Base-by-base conservation (phyloP, 2,113 vertebrate species). In the Syngnathus floridae region DNA sequence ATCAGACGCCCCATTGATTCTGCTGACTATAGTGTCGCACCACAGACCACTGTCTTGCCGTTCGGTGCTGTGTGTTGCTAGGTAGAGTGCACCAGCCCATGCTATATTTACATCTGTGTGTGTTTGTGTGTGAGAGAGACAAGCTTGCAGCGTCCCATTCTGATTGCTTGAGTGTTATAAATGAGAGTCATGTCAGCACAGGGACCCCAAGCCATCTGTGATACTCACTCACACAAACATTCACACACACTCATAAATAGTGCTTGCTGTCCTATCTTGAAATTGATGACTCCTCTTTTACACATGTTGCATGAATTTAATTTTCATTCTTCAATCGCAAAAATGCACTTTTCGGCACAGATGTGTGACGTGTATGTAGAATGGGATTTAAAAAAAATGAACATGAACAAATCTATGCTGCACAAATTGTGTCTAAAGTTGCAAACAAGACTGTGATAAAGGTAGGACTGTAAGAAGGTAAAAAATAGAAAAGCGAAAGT, bases 191-290 rank as follows among this genome's bases (percentile, higher is more conserved):
- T 82, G 82, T 87, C 84, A 82, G 69, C 62, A 68, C 65, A 72
- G 64, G 66, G 78, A 87, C 80, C 79, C 72, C 64, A 40, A 67
- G 73, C 87, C 89, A 89, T 89, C 88, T 90, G 87, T 87, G 86
- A 85, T 71, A 73, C 70, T 79, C 72, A 61, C 55, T 59, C 67
- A 65, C 71, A 43, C 26, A 31, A 31, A 31, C 66, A 21, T 26
- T n/a, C 64, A 52, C 63, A 21, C 62, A 40, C 43, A 60, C 55
- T 59, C 31, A 62, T 17, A 59, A 59, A 59, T 40, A 72, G 43
- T 64, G 60, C 62, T 65, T 69, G 35, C 38, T 55, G 37, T 63
- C 5, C 68, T 58, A 70, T 52, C 4, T 37, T 60, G 36, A 5
- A 12, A 40, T 40, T 21, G 7, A 38, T 4, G 19, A 60, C 4